Base-by-base conservation (phyloP, 2,888 invertebrate genomes). In the Protophormia terraenovae region DNA sequence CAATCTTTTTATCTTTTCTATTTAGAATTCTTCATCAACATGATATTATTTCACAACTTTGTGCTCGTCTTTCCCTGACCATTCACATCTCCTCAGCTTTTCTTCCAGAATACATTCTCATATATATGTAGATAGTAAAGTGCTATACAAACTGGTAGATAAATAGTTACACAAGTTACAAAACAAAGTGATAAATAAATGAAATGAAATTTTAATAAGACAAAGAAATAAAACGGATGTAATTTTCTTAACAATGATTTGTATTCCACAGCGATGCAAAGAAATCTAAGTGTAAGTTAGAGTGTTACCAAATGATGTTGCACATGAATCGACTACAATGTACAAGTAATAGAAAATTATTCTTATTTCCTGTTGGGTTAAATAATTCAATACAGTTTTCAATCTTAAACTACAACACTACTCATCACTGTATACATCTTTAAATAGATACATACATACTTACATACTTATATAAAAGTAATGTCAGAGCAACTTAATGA, bases 181-280 rank as follows among this genome's bases (percentile, higher is more conserved):
- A 66, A 72, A 79, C 62, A 67, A 64, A 55, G 32, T 62, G 79
- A 83, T 58, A 80, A 84, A 72, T 84, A 72, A 67, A 72, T 60
- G 38, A 66, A 73, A 78, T 75, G 22, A 50, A 58, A 47, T 83
- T 58, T 80, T 83, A 53, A 67, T 78, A 67, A 69, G 66, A 77
- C 58, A 60, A 41, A 47, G 71, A 72, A 67, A 19, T 45, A 69
- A 67, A 83, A 69, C 73, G 83, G 79, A 83, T 75, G 79, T 69
- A 83, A 83, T 83, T 83, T 83, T 79, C 73, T 78, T 60, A 78
- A 67, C 58, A 73, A 66, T 41, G 66, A 77, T 60, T 67, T 67
- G 55, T 78, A 64, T 66, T 72, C 79, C 64, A 66, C 8, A 64
- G 53, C 16, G 32, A 32, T 55, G 32, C 32, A 45, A 22, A 53